These are phyloP conservation scores for Hyposoter didymator DNA, from an alignment of 2,888 invertebrate species.

Conservation along the genomic window DNA sequence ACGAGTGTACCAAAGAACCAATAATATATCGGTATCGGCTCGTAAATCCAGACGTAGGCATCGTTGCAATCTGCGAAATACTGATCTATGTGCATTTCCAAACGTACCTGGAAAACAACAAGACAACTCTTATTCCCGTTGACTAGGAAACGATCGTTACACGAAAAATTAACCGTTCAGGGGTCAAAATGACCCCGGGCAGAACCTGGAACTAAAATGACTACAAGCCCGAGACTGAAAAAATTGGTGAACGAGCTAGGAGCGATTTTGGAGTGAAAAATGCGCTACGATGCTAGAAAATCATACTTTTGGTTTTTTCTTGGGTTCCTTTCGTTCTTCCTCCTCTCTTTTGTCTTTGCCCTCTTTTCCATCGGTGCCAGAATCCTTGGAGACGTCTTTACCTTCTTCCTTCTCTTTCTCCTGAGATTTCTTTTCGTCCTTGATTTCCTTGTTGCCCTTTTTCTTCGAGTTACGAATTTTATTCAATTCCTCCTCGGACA, in stretches of 20 bases:
- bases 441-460: slow-evolving; percentile 81
- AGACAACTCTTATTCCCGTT: neutral
- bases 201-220: no score
- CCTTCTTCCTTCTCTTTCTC: slow-evolving; percentile 84
- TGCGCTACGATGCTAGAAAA: no score
- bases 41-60: slow-evolving; percentile 99
- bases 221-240: neutral
- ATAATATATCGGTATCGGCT: slow-evolving; percentile 97
- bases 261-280: no score
- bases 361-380: slow-evolving; percentile 83
- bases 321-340: slow-evolving; percentile 86
- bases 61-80: slow-evolving; percentile 96
- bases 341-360: slow-evolving; percentile 77
- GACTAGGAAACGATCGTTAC: neutral
- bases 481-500: slow-evolving; percentile 84
- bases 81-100: slow-evolving; percentile 99
- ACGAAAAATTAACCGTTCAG: no score
- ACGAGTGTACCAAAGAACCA: slow-evolving; percentile 96
- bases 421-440: slow-evolving; percentile 79
- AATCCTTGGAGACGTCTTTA: slow-evolving; percentile 78
- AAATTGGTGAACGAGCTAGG: neutral
- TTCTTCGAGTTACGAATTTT: slow-evolving; percentile 84
- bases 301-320: slow-evolving; percentile 83
- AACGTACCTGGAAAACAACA: slow-evolving; percentile 86
- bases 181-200: no score